Evolutionary conservation across 2,888 invertebrate species (phyloP), one percentile per base, ranked within the genome.

Genomic region (Marronus borbonicus): DNA sequence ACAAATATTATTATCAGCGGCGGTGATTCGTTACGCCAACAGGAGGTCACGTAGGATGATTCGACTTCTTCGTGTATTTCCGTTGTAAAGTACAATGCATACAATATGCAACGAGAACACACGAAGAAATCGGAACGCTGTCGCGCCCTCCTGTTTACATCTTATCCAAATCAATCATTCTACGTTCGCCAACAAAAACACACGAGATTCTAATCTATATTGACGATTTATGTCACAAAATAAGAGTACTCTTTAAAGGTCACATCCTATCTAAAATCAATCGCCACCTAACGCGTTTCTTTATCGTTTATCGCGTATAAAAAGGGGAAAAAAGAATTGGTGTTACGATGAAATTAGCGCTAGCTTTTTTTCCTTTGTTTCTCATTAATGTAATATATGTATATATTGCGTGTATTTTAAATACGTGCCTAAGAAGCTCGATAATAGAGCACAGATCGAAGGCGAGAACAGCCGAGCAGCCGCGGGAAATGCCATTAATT

Each of bases 381-480:
- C 17, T 49, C 55, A 55, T 50, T n/a, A 49, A 72, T 72, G 52
- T 69, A 69, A 80, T 65, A 76, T 44, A 44, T 44, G 44, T 44
- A 44, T 44, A 44, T 76, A 76, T 76, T 76, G 82, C 82, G 82
- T 82, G 82, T 79, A 76, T 82, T 66, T 75, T 72, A 78, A 78
- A 80, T 78, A 72, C 72, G 72, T 58, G 72, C 64, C 79, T 81
- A 80, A 64, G 52, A 80, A 80, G 80, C 80, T 79, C 80, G 77
- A 77, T 70, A 55, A 65, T 62, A 69, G 79, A 81, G 82, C 81
- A 81, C 81, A 83, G 81, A 80, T 81, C 81, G 80, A 81, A 83
- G 83, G 83, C 83, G 82, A 81, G 80, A 76, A 80, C 76, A 79
- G 76, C 77, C 81, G 80, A 81, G 78, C 76, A 70, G 77, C 78